Conservation (phyloP, 2,888 invertebrate species). For the Macropis europaea region DNA sequence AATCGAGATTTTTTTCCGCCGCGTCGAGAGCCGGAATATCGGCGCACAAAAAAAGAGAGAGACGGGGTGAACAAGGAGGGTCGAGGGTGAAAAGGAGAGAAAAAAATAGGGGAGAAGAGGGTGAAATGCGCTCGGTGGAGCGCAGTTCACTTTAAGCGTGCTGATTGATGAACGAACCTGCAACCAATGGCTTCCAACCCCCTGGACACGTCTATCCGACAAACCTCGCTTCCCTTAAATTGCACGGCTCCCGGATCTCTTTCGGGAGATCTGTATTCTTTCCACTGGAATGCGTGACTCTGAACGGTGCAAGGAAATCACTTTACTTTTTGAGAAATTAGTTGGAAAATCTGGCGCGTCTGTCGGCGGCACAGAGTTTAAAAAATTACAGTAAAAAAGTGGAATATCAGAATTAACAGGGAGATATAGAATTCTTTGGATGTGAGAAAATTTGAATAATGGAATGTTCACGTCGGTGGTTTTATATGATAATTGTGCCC, state of each 20-base stretch:
- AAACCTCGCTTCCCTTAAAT: conserved; percentile 33
- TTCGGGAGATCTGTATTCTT: conserved; percentile 13
- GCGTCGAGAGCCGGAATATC: conserved; percentile 17
- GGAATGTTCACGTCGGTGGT: too few relatives aligned
- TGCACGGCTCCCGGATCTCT: conserved; percentile 13
- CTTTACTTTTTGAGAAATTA: too few relatives aligned
- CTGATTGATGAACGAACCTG: conserved; percentile 66
- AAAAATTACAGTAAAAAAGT: too few relatives aligned
- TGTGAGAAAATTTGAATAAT: too few relatives aligned
- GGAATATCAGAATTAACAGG: too few relatives aligned
- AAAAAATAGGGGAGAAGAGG: not conserved
- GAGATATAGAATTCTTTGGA: too few relatives aligned
- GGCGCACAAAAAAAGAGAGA: not conserved
- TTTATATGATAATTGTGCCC: too few relatives aligned
- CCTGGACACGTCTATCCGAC: conserved; percentile 33
- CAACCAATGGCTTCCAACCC: conserved; percentile 44
- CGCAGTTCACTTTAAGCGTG: conserved; percentile 45
- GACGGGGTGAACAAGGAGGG: too few relatives aligned
- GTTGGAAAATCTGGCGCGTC: too few relatives aligned
- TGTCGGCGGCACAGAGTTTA: too few relatives aligned
- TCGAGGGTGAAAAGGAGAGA: not conserved
- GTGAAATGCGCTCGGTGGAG: conserved; percentile 29
- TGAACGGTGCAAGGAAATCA: too few relatives aligned
- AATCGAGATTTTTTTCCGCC: conserved; percentile 25
- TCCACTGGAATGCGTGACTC: too few relatives aligned